A percentile compares a stretch with the other conserved stretches of the same genome.
phyloP scores from a whole-genome alignment of 2,888 invertebrate genomes.

The Venustoraphidia nigricollis region DNA sequence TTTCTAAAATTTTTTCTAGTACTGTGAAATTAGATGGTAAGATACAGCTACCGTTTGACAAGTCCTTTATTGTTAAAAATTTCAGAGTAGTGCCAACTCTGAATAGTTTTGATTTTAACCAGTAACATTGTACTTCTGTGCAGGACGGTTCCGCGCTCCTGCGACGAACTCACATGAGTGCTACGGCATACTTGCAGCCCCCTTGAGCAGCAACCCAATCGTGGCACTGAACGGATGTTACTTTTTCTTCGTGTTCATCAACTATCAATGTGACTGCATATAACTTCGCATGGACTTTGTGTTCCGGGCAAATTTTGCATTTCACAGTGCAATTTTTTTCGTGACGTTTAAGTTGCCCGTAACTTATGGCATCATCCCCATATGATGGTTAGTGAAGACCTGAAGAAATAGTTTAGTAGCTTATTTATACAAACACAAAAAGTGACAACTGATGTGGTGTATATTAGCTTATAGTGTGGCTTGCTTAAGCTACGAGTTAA shows the following conservation, averaged over 20 bases:
- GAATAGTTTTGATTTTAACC: constrained; percentile 9
- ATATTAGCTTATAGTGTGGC: no score
- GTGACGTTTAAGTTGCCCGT: constrained; percentile 9
- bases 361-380: constrained; percentile 7
- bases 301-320: constrained; percentile 8
- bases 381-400: no score
- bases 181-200: constrained; percentile 11
- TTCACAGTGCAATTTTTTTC: constrained; percentile 6
- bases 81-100: constrained; percentile 8
- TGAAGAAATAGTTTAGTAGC: no score
- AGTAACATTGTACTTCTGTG: constrained; percentile 8
- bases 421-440: no score
- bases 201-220: constrained; percentile 7
- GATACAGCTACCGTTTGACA: constrained; percentile 11
- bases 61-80: constrained; percentile 8
- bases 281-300: constrained; percentile 7
- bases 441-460: no score
- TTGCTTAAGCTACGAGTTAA: no score
- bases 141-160: constrained; percentile 9
- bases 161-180: constrained; percentile 10
- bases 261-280: constrained; percentile 6
- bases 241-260: constrained; percentile 7
- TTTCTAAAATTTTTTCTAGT: constrained; percentile 8
- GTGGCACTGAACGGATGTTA: constrained; percentile 4
- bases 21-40: constrained; percentile 10